Evolutionary conservation across 2,797 vertebrate genomes (phyloP).

Genomic region (Trachops cirrhosus): DNA sequence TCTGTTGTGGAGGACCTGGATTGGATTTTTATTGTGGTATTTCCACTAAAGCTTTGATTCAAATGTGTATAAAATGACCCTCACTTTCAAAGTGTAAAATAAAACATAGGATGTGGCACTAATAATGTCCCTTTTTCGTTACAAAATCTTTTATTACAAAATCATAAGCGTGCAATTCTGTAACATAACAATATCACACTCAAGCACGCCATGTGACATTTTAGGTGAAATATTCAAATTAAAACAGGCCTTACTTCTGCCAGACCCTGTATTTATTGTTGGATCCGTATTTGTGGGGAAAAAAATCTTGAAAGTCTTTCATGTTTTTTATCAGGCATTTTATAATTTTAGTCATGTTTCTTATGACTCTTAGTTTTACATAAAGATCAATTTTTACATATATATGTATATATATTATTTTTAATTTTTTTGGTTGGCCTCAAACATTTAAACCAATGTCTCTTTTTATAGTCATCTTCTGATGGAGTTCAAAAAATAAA

Average conservation of each 20-base stretch:
- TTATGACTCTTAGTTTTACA: not conserved
- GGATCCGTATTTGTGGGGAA: not conserved
- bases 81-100: not conserved
- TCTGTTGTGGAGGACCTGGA: not conserved
- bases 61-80: not conserved
- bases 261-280: not conserved
- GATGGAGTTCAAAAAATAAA: constrained; percentile 7
- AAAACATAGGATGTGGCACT: not conserved
- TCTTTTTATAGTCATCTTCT: not conserved
- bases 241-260: too few relatives aligned
- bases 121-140: too few relatives aligned
- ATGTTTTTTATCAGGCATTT: constrained; percentile 49
- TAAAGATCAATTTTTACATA: not conserved
- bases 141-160: too few relatives aligned
- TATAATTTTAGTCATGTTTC: constrained; percentile 10
- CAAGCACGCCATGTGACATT: too few relatives aligned
- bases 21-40: constrained; percentile 39
- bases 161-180: too few relatives aligned
- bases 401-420: too few relatives aligned
- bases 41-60: not conserved
- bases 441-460: constrained; percentile 1
- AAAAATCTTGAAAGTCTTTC: constrained; percentile 25
- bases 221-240: too few relatives aligned
- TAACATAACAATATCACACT: too few relatives aligned
- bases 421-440: not conserved